phyloP scores from a whole-genome alignment of 2,888 invertebrate genomes.

The Microctonus brassicae region DNA sequence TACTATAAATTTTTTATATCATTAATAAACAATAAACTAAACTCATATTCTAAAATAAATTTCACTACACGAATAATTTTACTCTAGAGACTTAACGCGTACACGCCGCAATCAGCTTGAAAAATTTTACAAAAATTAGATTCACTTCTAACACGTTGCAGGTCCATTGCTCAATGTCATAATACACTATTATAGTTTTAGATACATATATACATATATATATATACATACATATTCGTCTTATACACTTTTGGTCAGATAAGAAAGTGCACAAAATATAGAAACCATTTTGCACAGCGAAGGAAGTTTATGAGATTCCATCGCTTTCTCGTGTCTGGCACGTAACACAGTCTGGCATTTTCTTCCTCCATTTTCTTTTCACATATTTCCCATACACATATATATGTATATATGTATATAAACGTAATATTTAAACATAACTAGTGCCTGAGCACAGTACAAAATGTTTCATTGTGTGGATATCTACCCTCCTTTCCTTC shows the following conservation, averaged over 20 bases:
- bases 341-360: slow-evolving; percentile 12
- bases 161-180: slow-evolving; percentile 5
- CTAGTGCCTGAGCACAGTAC: slow-evolving; percentile 1
- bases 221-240: no score
- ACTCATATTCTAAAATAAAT: neutral
- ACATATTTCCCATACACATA: no score
- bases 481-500: neutral
- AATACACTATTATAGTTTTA: neutral
- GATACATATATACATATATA: neutral
- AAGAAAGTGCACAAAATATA: slow-evolving; percentile 1
- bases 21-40: neutral
- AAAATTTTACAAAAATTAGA: neutral
- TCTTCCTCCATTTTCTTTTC: slow-evolving; percentile 9
- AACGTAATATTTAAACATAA: slow-evolving; percentile 14
- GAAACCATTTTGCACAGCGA: slow-evolving; percentile 20
- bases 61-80: neutral
- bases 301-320: slow-evolving; percentile 20
- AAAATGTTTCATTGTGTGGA: slow-evolving; percentile 19
- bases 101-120: neutral
- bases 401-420: slow-evolving; percentile 1
- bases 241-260: slow-evolving; percentile 2
- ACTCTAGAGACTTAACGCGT: neutral
- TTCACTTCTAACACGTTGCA: neutral
- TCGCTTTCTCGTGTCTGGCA: slow-evolving; percentile 11
- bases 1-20: neutral